Evolutionary conservation across 2,797 vertebrate genomes (phyloP).

Genomic region (Lycodopsis pacificus): DNA sequence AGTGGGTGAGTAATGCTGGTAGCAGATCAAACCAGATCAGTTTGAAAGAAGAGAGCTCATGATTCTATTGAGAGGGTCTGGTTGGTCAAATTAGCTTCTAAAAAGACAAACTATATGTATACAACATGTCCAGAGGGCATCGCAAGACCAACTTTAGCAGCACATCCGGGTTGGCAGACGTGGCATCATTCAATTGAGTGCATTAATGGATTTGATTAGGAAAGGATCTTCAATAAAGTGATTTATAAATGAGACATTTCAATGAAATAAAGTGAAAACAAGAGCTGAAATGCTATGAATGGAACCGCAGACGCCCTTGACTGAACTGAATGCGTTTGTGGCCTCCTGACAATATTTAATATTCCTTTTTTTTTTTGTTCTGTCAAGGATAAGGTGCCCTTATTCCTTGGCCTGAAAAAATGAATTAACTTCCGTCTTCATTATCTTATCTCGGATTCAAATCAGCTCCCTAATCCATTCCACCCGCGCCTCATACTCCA

Average conservation of each 20-base stretch:
- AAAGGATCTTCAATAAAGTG: conserved; percentile 8
- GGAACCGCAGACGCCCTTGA: conserved; percentile 15
- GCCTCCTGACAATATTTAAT: conserved; percentile 48
- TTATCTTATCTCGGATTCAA: conserved; percentile 87
- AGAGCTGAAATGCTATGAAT: not conserved
- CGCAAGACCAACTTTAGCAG: not conserved
- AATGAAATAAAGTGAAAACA: conserved; percentile 15
- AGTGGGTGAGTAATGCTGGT: conserved; percentile 20
- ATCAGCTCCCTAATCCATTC: conserved; percentile 85
- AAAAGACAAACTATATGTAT: conserved; percentile 15
- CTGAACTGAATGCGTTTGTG: conserved; percentile 24
- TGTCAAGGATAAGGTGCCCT: conserved; percentile 71
- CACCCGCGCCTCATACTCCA: conserved; percentile 60
- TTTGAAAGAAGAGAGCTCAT: conserved; percentile 29
- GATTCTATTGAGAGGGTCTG: conserved; percentile 49
- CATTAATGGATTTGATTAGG: conserved; percentile 35
- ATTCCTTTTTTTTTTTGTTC: conserved; percentile 20
- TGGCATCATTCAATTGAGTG: conserved; percentile 18
- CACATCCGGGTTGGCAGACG: conserved; percentile 1
- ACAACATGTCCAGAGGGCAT: conserved; percentile 32
- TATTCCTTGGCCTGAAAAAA: conserved; percentile 62
- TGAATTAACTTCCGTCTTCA: conserved; percentile 86
- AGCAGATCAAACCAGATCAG: conserved; percentile 46
- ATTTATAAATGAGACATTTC: conserved; percentile 10
- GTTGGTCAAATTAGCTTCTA: conserved; percentile 21